These are phyloP conservation scores for Poeciliopsis turrubarensis DNA, from an alignment of 2,113 vertebrate species.

Conservation along the genomic window DNA sequence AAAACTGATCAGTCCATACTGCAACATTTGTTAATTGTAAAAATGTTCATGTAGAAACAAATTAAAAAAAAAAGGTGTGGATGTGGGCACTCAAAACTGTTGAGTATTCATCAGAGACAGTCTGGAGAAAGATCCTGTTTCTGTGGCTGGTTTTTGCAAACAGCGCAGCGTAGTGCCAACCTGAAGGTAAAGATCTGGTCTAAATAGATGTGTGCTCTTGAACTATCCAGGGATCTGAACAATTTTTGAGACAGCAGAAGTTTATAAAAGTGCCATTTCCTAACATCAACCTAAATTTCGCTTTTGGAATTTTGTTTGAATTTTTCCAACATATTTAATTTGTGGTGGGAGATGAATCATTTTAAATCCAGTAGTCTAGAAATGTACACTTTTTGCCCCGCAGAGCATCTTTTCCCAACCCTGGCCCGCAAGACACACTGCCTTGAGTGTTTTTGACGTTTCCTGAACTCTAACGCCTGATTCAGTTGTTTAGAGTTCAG, in stretches of 20 bases:
- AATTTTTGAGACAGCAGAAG: no score
- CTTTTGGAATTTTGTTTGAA: neutral
- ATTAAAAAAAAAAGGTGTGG: neutral
- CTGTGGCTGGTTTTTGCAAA: no score
- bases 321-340: neutral
- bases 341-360: neutral
- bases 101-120: neutral
- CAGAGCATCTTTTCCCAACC: neutral
- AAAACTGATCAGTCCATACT: neutral
- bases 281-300: neutral
- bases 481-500: no score
- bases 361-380: neutral
- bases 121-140: no score
- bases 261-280: neutral
- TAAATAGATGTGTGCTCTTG: no score
- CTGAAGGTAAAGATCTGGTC: no score
- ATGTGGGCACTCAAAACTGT: neutral
- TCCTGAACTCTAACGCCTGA: no score
- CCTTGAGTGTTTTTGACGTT: no score
- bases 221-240: no score
- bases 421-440: no score
- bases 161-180: no score
- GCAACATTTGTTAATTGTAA: neutral
- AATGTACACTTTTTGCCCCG: neutral
- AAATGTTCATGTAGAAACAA: no score